Evolutionary conservation across 1,140 invertebrate species (phyloP).

Genomic region (Bombus waltoni): DNA sequence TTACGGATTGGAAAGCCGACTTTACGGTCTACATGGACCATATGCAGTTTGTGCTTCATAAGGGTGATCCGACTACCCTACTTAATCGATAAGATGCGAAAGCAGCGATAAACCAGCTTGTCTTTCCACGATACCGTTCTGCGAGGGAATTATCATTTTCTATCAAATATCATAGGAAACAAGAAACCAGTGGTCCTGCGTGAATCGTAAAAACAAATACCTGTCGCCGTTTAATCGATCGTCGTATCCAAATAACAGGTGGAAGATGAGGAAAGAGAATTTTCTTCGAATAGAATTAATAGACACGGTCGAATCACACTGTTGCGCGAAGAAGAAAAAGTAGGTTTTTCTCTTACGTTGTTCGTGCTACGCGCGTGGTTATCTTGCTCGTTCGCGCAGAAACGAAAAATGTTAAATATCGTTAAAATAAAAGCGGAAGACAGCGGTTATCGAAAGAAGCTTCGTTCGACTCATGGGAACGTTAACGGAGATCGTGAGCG

Average conservation of each 20-base stretch:
- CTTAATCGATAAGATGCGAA: slow-evolving; percentile 36
- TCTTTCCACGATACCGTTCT: slow-evolving; percentile 5
- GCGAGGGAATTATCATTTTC: background rate
- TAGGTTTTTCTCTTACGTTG: no score
- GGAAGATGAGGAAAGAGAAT: no score
- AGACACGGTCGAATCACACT: no score
- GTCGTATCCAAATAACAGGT: no score
- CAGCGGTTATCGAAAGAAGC: background rate
- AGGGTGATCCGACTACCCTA: slow-evolving; percentile 34
- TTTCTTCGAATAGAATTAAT: no score
- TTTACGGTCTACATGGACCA: slow-evolving; percentile 53
- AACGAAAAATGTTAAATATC: no score
- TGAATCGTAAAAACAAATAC: no score
- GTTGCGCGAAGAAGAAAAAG: no score
- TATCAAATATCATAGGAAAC: background rate
- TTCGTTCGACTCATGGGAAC: background rate
- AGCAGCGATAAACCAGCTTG: background rate
- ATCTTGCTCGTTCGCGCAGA: no score
- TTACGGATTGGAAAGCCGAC: slow-evolving; percentile 47
- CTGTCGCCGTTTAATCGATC: no score
- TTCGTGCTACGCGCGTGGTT: no score
- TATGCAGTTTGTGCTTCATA: slow-evolving; percentile 60
- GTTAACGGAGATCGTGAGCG: background rate
- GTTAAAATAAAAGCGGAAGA: no score
- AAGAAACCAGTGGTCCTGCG: background rate